Percentiles rank a stretch among this genome's conserved stretches.
These are phyloP conservation scores for Morpho achilles DNA, from an alignment of 2,888 invertebrate genomes.

Conservation along the genomic window DNA sequence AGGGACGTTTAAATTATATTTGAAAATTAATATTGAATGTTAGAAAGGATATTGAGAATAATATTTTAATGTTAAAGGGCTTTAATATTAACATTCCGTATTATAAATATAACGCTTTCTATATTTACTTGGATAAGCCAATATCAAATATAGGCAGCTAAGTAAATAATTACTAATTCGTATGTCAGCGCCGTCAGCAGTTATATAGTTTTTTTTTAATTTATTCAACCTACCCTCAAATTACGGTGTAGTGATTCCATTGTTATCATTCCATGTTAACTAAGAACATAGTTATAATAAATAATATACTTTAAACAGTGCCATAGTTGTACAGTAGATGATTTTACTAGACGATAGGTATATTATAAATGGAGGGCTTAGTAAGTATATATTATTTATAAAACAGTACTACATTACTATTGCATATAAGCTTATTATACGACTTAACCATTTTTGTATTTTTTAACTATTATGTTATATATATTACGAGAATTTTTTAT, in stretches of 20 bases:
- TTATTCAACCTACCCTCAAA: constrained; percentile 18
- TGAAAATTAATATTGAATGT: constrained; percentile 22
- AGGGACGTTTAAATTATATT: constrained; percentile 9
- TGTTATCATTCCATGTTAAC: constrained; percentile 37
- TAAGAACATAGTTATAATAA: constrained; percentile 30
- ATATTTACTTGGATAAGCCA: constrained; percentile 27
- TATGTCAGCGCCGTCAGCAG: constrained; percentile 10
- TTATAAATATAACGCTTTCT: constrained; percentile 26
- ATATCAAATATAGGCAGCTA: constrained; percentile 31
- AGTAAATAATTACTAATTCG: constrained; percentile 15
- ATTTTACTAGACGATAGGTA: constrained; percentile 33
- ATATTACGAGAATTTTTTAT: too few species aligned
- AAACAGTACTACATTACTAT: not conserved
- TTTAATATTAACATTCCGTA: constrained; percentile 56
- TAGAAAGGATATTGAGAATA: constrained; percentile 41
- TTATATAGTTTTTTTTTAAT: constrained; percentile 20
- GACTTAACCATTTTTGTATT: too few species aligned
- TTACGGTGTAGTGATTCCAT: constrained; percentile 32
- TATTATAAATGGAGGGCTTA: constrained; percentile 23
- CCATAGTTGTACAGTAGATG: constrained; percentile 45
- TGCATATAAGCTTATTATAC: not conserved
- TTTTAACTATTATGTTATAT: too few species aligned
- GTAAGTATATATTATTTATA: constrained; percentile 1
- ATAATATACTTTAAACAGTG: constrained; percentile 38
- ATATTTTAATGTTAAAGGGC: constrained; percentile 46